Evolutionary conservation across 2,113 vertebrate species (phyloP), one percentile per base, ranked within the genome.

Genomic region (Aptenodytes patagonicus): DNA sequence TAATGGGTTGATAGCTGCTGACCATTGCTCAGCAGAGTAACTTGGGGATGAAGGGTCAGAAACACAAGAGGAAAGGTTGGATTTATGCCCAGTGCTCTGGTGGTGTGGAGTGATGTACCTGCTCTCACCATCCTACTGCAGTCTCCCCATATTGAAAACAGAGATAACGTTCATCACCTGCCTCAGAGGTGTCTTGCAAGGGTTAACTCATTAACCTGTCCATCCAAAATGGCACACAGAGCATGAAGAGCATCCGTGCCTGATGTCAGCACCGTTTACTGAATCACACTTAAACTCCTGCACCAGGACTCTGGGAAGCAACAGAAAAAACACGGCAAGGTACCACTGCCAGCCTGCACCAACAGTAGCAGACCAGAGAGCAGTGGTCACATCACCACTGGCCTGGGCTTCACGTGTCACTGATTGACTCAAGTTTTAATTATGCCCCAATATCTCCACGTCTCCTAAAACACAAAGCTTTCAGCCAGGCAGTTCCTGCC

Each of bases 401-500:
- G 94, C 87, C 93, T 49, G 70, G 76, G 54, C 87, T 97, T 95
- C 87, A 95, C 68, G 52, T 93, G 94, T 91, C 86, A 95, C 80
- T 88, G 95, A 96, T 90, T 88, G 91, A 94, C 92, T 97, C 97
- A 91, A 94, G 70, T 92, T 90, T 96, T 87, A 90, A 93, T 75
- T 84, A 85, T 91, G 86, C 66, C 83, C 89, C 62, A 83, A 46
- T 89, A 90, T 95, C 78, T 90, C 94, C 87, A 92, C 51, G 88
- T 93, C 97, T 93, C 95, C 95, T 83, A 83, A 78, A 95, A 97
- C 93, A 97, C 90, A 95, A 96, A 93, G 89, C 93, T 86, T 82
- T 86, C 64, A 92, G 90, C 84, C 91, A 95, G 81, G 95, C 95
- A 94, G 95, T 95, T 97, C 93, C 97, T 98, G 98, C 94, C 97